These are phyloP conservation scores for Siphlonurus alternatus DNA, from an alignment of 2,888 invertebrate genomes.

Conservation along the genomic window DNA sequence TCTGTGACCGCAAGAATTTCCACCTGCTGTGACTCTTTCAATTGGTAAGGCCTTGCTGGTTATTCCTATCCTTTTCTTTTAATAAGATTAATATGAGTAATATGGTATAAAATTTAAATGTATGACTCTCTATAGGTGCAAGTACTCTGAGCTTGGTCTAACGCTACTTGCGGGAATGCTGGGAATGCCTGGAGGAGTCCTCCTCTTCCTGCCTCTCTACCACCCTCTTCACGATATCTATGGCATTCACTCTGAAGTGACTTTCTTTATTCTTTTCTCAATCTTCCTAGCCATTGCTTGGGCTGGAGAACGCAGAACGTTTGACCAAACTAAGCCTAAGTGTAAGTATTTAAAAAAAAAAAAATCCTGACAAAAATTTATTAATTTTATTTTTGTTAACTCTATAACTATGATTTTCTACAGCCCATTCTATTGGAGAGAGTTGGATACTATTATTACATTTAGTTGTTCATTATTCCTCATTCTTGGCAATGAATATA, in stretches of 20 bases:
- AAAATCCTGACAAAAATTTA: not conserved
- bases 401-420: not conserved
- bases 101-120: not conserved
- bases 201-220: slow-evolving; percentile 55
- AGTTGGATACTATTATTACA: slow-evolving; percentile 29
- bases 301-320: slow-evolving; percentile 37
- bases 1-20: too few species aligned
- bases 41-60: too few species aligned
- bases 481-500: slow-evolving; percentile 43
- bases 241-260: slow-evolving; percentile 52
- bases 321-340: slow-evolving; percentile 12
- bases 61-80: too few species aligned
- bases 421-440: not conserved
- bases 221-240: slow-evolving; percentile 56
- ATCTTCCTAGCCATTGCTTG: slow-evolving; percentile 41
- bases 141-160: not conserved
- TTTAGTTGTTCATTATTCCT: slow-evolving; percentile 41
- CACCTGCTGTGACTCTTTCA: too few species aligned
- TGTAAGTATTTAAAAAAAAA: not conserved
- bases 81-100: too few species aligned
- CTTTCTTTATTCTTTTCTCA: slow-evolving; percentile 44
- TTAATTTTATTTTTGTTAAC: not conserved
- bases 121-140: not conserved
- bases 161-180: slow-evolving; percentile 40
- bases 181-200: slow-evolving; percentile 54